Evolutionary conservation across 2,113 vertebrate species (phyloP).

Genomic region (Haemorhous mexicanus): DNA sequence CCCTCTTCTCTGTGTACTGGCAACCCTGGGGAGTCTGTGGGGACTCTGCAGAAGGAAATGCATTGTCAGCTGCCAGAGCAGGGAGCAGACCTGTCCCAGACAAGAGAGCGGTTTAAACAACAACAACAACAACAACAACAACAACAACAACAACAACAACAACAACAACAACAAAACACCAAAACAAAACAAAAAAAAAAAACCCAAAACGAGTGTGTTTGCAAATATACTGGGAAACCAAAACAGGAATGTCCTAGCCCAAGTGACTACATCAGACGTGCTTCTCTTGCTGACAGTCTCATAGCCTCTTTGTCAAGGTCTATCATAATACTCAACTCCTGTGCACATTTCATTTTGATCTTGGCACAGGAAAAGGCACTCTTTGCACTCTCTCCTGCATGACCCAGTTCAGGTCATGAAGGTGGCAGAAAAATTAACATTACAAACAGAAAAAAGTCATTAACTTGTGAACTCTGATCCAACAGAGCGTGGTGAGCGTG

Average conservation of each 20-base stretch:
- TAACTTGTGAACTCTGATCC: neutral
- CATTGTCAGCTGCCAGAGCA: neutral
- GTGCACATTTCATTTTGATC: neutral
- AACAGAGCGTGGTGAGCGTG: neutral
- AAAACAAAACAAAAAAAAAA: too few relatives aligned
- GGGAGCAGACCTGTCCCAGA: neutral
- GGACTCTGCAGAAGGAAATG: slow-evolving; percentile 6
- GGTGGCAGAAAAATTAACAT: neutral
- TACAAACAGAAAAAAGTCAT: neutral
- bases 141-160: too few relatives aligned
- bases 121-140: too few relatives aligned
- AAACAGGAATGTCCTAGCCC: neutral
- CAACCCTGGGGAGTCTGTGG: neutral
- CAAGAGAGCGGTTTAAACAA: neutral
- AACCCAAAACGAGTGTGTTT: neutral
- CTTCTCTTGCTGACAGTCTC: neutral
- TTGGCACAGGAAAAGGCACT: neutral
- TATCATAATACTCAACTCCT: neutral
- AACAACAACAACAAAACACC: too few relatives aligned
- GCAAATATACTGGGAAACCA: neutral
- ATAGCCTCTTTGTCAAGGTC: neutral
- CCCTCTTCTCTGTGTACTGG: neutral
- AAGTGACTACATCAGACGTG: neutral
- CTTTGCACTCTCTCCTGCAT: neutral
- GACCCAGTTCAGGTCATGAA: neutral